phyloP scores from a whole-genome alignment of 2,888 invertebrate genomes.

The Tipula lateralis region DNA sequence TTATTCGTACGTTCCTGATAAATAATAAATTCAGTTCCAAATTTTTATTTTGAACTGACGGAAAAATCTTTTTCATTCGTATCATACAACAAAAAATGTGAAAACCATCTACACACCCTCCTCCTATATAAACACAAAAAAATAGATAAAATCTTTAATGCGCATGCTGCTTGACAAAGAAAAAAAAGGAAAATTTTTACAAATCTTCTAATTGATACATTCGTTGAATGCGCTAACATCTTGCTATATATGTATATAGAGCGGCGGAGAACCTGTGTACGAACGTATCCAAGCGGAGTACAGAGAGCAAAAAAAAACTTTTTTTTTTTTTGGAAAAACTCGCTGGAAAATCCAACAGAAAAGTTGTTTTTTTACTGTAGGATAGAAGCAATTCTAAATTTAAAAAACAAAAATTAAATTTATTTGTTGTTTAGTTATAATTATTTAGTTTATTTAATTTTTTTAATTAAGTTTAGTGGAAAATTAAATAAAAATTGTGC shows the following conservation, averaged over 20 bases:
- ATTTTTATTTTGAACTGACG: not conserved
- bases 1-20: not conserved
- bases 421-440: not conserved
- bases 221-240: slow-evolving; percentile 29
- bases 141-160: slow-evolving; percentile 27
- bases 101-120: not conserved
- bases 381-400: slow-evolving; percentile 1
- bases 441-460: not conserved
- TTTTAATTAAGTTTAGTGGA: not conserved
- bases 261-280: not conserved
- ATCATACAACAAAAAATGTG: not conserved
- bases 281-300: not conserved
- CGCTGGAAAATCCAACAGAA: not conserved
- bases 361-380: slow-evolving; percentile 24
- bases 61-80: not conserved
- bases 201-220: slow-evolving; percentile 28
- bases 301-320: not conserved
- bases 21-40: not conserved
- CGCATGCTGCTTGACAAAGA: slow-evolving; percentile 26
- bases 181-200: not conserved
- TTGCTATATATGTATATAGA: not conserved
- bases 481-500: not conserved
- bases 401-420: not conserved
- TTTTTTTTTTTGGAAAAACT: not conserved
- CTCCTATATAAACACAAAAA: not conserved